A percentile compares a stretch with the other conserved stretches of the same genome.
These are phyloP conservation scores for Nothobranchius kuhntae DNA, from an alignment of 2,113 vertebrate species.

Conservation along the genomic window DNA sequence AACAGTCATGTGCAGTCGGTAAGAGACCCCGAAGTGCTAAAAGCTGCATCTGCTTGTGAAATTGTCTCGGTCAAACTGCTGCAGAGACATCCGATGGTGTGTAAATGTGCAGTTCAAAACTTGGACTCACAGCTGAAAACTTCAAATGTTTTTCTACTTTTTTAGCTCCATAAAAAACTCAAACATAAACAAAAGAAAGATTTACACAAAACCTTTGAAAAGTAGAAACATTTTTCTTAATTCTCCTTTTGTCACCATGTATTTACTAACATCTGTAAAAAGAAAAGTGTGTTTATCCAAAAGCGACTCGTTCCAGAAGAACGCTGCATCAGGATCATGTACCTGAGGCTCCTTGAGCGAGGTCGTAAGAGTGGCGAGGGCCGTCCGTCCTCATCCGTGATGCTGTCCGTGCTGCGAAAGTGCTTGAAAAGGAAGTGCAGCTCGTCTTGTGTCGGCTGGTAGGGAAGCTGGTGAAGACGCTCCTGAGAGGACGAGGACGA, in stretches of 20 bases:
- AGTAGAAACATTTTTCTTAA: too few relatives aligned
- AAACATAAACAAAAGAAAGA: too few relatives aligned
- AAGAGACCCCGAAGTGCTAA: slow-evolving; percentile 8
- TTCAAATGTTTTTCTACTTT: background rate
- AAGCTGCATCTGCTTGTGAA: slow-evolving; percentile 11
- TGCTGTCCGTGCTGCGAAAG: slow-evolving; percentile 93
- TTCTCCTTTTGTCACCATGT: too few relatives aligned
- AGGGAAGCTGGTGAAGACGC: slow-evolving; percentile 95
- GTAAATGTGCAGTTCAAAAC: background rate
- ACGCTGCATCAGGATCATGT: background rate
- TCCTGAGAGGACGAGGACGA: slow-evolving; percentile 98
- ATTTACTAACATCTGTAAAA: background rate
- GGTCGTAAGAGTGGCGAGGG: slow-evolving; percentile 86
- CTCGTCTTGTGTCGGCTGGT: slow-evolving; percentile 96
- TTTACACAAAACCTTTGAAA: background rate
- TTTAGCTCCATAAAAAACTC: too few relatives aligned
- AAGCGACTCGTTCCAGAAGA: background rate
- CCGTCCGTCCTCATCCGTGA: slow-evolving; percentile 87
- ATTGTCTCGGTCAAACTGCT: slow-evolving; percentile 14
- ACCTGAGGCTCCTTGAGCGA: slow-evolving; percentile 96
- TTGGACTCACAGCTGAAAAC: background rate
- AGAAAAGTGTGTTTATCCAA: background rate
- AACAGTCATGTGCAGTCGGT: slow-evolving; percentile 31
- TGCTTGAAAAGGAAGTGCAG: slow-evolving; percentile 96
- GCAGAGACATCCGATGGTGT: slow-evolving; percentile 16